A percentile compares a stretch with the other conserved stretches of the same genome.
Evolutionary conservation across 2,113 vertebrate genomes (phyloP).

Genomic region (Dissostichus mawsoni): DNA sequence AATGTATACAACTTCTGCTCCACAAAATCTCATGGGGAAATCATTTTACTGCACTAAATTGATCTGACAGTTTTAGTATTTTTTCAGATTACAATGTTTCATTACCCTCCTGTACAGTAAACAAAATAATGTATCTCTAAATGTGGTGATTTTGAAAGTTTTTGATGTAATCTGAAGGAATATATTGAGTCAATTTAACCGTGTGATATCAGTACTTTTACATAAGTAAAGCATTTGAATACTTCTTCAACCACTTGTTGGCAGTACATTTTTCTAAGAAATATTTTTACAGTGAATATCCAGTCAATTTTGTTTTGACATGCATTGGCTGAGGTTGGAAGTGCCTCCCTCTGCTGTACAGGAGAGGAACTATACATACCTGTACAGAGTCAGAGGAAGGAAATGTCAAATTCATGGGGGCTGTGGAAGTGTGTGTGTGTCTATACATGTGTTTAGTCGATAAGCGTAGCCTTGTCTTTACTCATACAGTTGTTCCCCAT

Average conservation of each 20-base stretch:
- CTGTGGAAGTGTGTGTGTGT: neutral
- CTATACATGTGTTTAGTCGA: conserved; percentile 3
- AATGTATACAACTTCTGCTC: neutral
- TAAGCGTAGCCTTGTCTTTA: neutral
- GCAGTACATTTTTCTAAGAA: neutral
- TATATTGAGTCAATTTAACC: neutral
- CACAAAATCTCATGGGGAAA: no score
- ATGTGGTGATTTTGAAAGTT: neutral
- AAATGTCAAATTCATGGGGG: neutral
- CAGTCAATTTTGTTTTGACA: neutral
- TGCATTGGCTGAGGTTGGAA: neutral
- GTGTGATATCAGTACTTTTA: neutral
- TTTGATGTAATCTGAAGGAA: neutral
- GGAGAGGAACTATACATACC: neutral
- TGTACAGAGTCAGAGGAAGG: neutral
- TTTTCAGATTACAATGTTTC: neutral
- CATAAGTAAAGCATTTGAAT: neutral
- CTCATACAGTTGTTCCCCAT: neutral
- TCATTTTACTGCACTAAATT: no score
- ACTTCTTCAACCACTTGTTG: neutral
- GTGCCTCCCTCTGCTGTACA: conserved; percentile 20
- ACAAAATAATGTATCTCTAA: no score
- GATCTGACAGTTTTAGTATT: no score
- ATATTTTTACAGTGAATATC: no score
- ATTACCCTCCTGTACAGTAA: neutral